Base-by-base conservation (phyloP, 2,113 vertebrate genomes). In the Anhinga rufa region DNA sequence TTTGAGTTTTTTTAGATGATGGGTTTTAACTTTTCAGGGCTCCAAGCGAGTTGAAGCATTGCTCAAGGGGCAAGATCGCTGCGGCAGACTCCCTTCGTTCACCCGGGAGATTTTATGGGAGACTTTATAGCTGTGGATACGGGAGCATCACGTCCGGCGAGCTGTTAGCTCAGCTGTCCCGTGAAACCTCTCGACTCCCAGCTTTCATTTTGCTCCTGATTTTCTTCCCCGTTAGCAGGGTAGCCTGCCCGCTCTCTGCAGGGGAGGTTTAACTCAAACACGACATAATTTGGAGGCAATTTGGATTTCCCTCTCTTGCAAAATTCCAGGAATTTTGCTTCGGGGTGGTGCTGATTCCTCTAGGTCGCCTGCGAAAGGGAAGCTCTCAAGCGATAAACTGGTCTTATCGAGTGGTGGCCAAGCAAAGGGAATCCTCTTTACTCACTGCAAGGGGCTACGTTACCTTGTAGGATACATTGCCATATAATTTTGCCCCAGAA, bases 391-490 rank as follows among this genome's bases (percentile, higher is more conserved):
- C 1, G 18, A 18, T 5, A 10, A 52, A 44, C 20, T 17, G 25
- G 15, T 14, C 34, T 12, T 32, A 32, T 2, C 10, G 6, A 28
- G 48, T 2, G 19, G 40, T 7, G 38, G 82, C 46, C n/a, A 32
- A 62, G 83, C 48, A 8, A 42, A 49, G 34, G 14, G 48, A n/a
- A 16, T 6, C 46, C 34, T 61, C 38, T 74, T 38, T 25, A 14
- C 55, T 54, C 46, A 13, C 44, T 36, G 58, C 74, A 7, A 58
- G 62, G 40, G 25, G 62, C 49, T 31, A 11, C 69, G 0, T n/a
- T 90, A 94, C 95, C 91, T 93, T 40, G 95, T 93, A 69, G 93
- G 93, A 94, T 94, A 96, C 93, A 94, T 93, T 17, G 88, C 95
- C 93, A 60, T 79, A 38, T 4, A 70, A 57, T 69, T 90, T 62